Evolutionary conservation across 2,888 invertebrate genomes (phyloP).

Genomic region (Dolichomitus sp.): DNA sequence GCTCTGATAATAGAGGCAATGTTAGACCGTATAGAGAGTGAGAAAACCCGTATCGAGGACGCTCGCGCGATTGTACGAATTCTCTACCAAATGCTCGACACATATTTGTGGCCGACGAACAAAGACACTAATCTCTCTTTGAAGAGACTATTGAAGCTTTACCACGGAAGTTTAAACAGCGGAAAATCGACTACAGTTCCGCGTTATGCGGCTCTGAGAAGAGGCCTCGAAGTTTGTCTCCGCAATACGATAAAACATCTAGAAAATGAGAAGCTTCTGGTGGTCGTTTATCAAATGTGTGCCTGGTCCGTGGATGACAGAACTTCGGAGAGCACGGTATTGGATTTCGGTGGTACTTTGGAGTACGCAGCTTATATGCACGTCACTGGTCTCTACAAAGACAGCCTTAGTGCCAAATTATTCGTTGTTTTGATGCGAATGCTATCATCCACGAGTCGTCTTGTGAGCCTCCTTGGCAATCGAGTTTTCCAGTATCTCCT

Average conservation of each 20-base stretch:
- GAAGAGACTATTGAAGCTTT: slow-evolving; percentile 86
- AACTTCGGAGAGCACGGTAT: slow-evolving; percentile 85
- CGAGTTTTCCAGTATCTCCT: slow-evolving; percentile 88
- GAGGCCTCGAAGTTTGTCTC: slow-evolving; percentile 88
- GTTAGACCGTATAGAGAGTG: slow-evolving; percentile 75
- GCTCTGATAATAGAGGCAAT: slow-evolving; percentile 72
- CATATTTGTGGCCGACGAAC: slow-evolving; percentile 86
- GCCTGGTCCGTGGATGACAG: slow-evolving; percentile 86
- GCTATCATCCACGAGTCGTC: slow-evolving; percentile 86
- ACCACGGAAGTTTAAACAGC: slow-evolving; percentile 85
- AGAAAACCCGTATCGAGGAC: slow-evolving; percentile 79
- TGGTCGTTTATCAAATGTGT: slow-evolving; percentile 87
- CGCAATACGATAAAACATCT: slow-evolving; percentile 87
- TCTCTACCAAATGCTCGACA: slow-evolving; percentile 87
- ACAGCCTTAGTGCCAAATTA: slow-evolving; percentile 86
- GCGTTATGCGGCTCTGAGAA: slow-evolving; percentile 85
- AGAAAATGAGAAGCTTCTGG: slow-evolving; percentile 86
- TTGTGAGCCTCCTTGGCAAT: slow-evolving; percentile 88
- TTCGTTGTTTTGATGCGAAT: slow-evolving; percentile 87
- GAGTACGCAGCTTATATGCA: slow-evolving; percentile 87
- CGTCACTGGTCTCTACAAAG: slow-evolving; percentile 83
- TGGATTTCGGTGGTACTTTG: slow-evolving; percentile 87
- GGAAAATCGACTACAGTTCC: slow-evolving; percentile 69
- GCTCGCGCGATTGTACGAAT: slow-evolving; percentile 87
- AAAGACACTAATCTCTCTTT: slow-evolving; percentile 86